Evolutionary conservation across 2,888 invertebrate genomes (phyloP).

Genomic region (Morpho achilles): DNA sequence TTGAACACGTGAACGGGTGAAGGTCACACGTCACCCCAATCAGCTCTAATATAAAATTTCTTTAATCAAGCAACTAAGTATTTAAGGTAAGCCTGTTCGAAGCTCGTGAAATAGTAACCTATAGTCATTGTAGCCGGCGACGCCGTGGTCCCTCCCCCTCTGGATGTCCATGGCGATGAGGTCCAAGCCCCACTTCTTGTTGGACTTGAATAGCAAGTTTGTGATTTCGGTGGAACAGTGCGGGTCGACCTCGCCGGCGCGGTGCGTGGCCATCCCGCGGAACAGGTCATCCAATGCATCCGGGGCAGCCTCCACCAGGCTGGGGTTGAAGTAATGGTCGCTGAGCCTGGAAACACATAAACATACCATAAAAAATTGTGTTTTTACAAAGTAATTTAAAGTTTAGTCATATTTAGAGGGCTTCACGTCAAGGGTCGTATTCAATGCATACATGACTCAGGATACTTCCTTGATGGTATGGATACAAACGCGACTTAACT

Average conservation of each 20-base stretch:
- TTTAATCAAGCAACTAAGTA: background rate
- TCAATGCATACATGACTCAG: no score
- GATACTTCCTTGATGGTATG: no score
- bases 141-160: conserved; percentile 82
- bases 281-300: conserved; percentile 75
- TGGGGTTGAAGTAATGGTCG: conserved; percentile 78
- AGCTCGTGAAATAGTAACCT: conserved; percentile 45
- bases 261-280: conserved; percentile 76
- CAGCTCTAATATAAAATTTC: no score
- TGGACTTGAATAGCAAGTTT: conserved; percentile 60
- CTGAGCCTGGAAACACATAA: conserved; percentile 59
- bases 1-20: no score
- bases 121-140: conserved; percentile 82
- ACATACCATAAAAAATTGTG: background rate
- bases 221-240: conserved; percentile 71
- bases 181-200: conserved; percentile 77
- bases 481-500: no score
- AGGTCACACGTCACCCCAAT: no score
- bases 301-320: conserved; percentile 67
- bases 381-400: no score
- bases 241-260: conserved; percentile 77
- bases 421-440: no score
- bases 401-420: no score
- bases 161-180: conserved; percentile 82
- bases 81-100: background rate